These are phyloP conservation scores for Boloria euphrosyne DNA, from an alignment of 2,888 invertebrate species.

Conservation along the genomic window DNA sequence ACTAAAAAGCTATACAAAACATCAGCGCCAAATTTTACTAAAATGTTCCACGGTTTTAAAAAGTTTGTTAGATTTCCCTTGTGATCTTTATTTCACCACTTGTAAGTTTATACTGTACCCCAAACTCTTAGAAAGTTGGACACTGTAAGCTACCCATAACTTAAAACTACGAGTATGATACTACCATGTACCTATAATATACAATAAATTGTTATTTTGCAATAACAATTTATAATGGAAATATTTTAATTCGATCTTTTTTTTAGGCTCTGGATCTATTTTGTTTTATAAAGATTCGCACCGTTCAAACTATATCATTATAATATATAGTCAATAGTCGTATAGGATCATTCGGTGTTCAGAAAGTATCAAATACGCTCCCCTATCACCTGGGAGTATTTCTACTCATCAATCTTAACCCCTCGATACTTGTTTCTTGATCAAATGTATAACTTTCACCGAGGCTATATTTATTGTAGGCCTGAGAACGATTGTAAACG, in stretches of 20 bases:
- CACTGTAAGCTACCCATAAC: neutral
- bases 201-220: neutral
- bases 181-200: neutral
- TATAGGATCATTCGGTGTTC: slow-evolving; percentile 2
- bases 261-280: too few species aligned
- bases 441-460: slow-evolving; percentile 54
- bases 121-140: slow-evolving; percentile 1
- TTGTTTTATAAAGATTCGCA: neutral
- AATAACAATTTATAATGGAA: too few species aligned
- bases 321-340: neutral
- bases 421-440: slow-evolving; percentile 64
- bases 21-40: slow-evolving; percentile 33
- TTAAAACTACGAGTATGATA: neutral
- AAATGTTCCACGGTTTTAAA: slow-evolving; percentile 35
- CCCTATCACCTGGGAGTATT: slow-evolving; percentile 64
- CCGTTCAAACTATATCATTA: slow-evolving; percentile 3
- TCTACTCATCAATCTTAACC: slow-evolving; percentile 68
- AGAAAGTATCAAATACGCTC: slow-evolving; percentile 46
- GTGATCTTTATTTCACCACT: slow-evolving; percentile 40
- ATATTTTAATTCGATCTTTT: too few species aligned
- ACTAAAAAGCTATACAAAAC: slow-evolving; percentile 36
- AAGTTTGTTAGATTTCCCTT: slow-evolving; percentile 44
- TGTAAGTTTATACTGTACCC: slow-evolving; percentile 6
- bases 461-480: slow-evolving; percentile 55
- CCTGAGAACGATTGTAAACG: slow-evolving; percentile 48